A percentile compares a stretch with the other conserved stretches of the same genome.
These are phyloP conservation scores for Sebastolobus altivelis DNA, from an alignment of 2,797 vertebrate species.

Conservation along the genomic window DNA sequence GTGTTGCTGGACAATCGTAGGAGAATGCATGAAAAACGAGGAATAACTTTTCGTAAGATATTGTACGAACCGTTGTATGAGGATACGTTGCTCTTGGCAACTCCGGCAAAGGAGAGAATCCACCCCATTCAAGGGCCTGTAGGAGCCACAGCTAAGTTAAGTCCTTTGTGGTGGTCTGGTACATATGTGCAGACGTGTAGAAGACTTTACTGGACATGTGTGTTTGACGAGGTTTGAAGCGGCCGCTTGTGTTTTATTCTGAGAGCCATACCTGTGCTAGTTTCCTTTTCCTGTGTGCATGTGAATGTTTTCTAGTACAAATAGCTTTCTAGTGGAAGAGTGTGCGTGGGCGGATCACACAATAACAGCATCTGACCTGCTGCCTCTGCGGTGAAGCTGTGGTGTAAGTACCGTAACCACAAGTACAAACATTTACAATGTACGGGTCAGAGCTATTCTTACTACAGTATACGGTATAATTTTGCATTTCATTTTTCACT, in stretches of 20 bases:
- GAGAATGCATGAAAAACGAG: neutral
- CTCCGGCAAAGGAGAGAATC: neutral
- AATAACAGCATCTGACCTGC: conserved; percentile 38
- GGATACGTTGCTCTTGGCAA: neutral
- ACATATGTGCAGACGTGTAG: neutral
- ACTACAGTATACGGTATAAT: neutral
- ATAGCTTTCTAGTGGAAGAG: conserved; percentile 18
- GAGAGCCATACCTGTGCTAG: neutral
- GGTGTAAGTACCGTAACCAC: conserved; percentile 22
- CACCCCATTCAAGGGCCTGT: neutral
- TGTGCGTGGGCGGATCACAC: conserved; percentile 40
- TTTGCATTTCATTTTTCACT: neutral
- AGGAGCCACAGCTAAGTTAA: neutral
- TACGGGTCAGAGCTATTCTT: conserved; percentile 23
- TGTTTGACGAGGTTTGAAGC: neutral
- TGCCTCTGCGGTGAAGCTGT: conserved; percentile 35
- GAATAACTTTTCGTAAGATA: neutral
- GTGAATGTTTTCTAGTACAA: conserved; percentile 13
- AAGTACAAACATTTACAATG: conserved; percentile 20
- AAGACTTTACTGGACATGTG: neutral
- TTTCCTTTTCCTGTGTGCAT: conserved; percentile 3
- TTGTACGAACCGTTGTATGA: neutral
- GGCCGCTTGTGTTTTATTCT: neutral
- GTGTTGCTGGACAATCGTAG: neutral
- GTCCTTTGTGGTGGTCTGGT: no score